phyloP scores from a whole-genome alignment of 2,797 vertebrate genomes.

The Poecilia picta region DNA sequence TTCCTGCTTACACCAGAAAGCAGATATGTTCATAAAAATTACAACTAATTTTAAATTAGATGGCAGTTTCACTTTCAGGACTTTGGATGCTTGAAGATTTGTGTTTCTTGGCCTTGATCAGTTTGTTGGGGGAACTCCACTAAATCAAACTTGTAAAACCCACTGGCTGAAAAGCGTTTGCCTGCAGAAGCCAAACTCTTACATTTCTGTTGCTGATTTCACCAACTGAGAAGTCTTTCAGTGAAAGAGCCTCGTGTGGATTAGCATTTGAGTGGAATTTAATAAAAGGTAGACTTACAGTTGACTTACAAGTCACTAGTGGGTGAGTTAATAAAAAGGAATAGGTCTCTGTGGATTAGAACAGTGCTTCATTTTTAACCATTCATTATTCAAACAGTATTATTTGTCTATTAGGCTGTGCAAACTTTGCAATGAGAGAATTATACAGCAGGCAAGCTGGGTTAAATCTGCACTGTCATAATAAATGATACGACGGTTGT shows the following conservation, averaged over 20 bases:
- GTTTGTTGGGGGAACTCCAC: conserved; percentile 30
- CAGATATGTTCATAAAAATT: neutral
- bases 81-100: conserved; percentile 17
- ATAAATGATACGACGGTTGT: conserved; percentile 29
- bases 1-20: neutral
- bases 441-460: conserved; percentile 29
- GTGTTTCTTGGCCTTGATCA: conserved; percentile 34
- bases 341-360: conserved; percentile 48
- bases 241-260: conserved; percentile 54
- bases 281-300: conserved; percentile 62
- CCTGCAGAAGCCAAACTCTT: conserved; percentile 41
- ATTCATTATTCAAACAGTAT: conserved; percentile 52
- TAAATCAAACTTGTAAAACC: conserved; percentile 60
- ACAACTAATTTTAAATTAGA: conserved; percentile 9
- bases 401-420: conserved; percentile 20
- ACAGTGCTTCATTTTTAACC: conserved; percentile 54
- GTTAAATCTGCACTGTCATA: conserved; percentile 19
- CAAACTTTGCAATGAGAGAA: conserved; percentile 37
- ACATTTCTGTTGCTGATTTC: conserved; percentile 49
- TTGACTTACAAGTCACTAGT: conserved; percentile 63
- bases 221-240: conserved; percentile 61
- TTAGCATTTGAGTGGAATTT: conserved; percentile 65
- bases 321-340: conserved; percentile 51
- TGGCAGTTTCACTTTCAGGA: conserved; percentile 39
- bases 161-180: conserved; percentile 24